Base-by-base conservation (phyloP, 1,140 invertebrate genomes). In the Magallana ariakensis region DNA sequence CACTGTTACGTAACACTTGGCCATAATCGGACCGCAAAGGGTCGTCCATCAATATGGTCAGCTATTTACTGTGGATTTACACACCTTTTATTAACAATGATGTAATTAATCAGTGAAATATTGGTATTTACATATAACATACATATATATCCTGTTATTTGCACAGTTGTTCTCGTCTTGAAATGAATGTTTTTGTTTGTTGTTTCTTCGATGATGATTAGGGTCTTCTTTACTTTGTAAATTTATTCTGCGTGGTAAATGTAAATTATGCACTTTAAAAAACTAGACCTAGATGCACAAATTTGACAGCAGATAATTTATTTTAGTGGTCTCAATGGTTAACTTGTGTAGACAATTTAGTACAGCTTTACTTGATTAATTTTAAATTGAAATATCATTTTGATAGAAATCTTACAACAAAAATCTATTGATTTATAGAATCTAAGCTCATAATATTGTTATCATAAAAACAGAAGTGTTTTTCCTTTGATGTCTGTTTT, bases 1-100 rank as follows among this genome's bases (percentile, higher is more conserved):
- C 66, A 70, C 66, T 70, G 66, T 70, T 70, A 70, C 22, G 22
- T 70, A 70, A 70, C 22, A 70, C 5, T 70, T 11, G 22, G 22
- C 66, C 66, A 70, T 26, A 22, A 26, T 13, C 10, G 22, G 66
- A 26, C 33, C 66, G 26, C 19, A 26, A 10, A 9, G 11, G 66
- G 33, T 33, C 1, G 33, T 33, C 33, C 33, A 33, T 33, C 33
- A 33, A 33, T 33, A 33, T 33, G 33, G 33, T 1, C 33, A 33
- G 33, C 33, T 33, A 33, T 33, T 33, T 33, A 33, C 33, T 33
- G 33, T 33, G 33, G 33, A 33, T 33, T 33, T 33, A 33, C 33
- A 33, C 33, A 33, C 33, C 0, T 33, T 2, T 33, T 33, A 33
- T 33, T 70, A 70, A 13, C 22, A 26, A 11, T 70, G 9, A 70